Percentiles rank a stretch among this genome's conserved stretches.
Evolutionary conservation across 2,888 invertebrate genomes (phyloP).

Genomic region (Limnephilus marmoratus): DNA sequence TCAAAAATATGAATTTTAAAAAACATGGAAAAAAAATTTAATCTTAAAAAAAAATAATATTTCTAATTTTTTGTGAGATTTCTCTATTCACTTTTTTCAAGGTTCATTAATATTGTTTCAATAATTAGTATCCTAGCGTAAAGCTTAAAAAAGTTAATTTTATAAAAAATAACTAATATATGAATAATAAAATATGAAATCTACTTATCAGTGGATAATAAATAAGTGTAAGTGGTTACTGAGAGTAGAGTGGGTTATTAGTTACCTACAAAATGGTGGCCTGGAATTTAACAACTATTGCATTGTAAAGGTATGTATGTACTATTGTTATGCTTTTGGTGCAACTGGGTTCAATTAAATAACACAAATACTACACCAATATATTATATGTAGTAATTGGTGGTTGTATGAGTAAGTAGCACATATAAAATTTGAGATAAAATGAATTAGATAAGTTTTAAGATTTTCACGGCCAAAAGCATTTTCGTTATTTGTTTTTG

Average conservation of each 20-base stretch:
- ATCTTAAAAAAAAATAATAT: not conserved
- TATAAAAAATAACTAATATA: too few relatives aligned
- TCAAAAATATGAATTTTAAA: not conserved
- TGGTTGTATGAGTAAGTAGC: not conserved
- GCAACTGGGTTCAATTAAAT: not conserved
- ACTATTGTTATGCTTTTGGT: not conserved
- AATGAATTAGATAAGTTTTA: not conserved
- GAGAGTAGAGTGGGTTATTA: not conserved
- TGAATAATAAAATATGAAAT: not conserved
- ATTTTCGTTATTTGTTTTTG: too few relatives aligned
- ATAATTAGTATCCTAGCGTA: not conserved
- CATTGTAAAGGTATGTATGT: not conserved
- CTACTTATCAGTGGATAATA: not conserved
- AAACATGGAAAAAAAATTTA: not conserved
- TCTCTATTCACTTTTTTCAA: not conserved
- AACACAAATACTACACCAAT: not conserved
- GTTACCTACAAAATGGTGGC: not conserved
- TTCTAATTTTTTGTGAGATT: not conserved
- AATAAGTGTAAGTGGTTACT: not conserved
- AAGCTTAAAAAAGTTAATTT: too few relatives aligned
- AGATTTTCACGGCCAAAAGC: too few relatives aligned
- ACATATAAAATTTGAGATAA: not conserved
- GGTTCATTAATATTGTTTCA: not conserved
- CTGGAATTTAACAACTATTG: not conserved
- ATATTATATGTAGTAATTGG: not conserved